Percentiles rank a stretch among this genome's conserved stretches.
Conservation (phyloP, 2,797 vertebrate species). For the Cygnus olor region DNA sequence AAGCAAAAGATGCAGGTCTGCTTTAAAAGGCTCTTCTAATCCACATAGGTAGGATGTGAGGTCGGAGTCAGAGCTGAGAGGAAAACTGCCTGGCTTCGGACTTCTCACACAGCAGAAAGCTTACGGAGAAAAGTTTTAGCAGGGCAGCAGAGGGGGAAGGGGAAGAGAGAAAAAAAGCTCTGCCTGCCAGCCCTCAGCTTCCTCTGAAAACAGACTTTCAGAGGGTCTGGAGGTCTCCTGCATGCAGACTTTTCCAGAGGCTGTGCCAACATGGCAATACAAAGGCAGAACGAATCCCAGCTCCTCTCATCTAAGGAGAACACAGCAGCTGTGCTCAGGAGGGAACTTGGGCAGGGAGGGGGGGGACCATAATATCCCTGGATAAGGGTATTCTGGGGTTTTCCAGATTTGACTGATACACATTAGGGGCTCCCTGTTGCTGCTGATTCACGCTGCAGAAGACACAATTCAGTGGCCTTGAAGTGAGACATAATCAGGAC, state of each 20-base stretch:
- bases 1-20: background rate
- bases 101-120: background rate
- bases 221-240: background rate
- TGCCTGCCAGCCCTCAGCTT: background rate
- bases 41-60: fast-evolving
- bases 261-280: background rate
- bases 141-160: background rate
- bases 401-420: background rate
- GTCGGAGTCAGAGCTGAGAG: background rate
- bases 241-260: background rate
- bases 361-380: fast-evolving
- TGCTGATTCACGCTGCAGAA: background rate
- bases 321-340: background rate
- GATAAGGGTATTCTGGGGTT: background rate
- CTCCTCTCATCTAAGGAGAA: background rate
- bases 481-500: background rate
- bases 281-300: background rate
- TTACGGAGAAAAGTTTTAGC: background rate
- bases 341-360: background rate
- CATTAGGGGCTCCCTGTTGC: fast-evolving
- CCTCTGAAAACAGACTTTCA: background rate
- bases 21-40: background rate
- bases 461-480: background rate
- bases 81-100: background rate
- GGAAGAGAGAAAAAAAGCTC: background rate